Percentiles rank a stretch among this genome's conserved stretches.
Evolutionary conservation across 2,113 vertebrate genomes (phyloP).

Genomic region (Salvelinus alpinus): DNA sequence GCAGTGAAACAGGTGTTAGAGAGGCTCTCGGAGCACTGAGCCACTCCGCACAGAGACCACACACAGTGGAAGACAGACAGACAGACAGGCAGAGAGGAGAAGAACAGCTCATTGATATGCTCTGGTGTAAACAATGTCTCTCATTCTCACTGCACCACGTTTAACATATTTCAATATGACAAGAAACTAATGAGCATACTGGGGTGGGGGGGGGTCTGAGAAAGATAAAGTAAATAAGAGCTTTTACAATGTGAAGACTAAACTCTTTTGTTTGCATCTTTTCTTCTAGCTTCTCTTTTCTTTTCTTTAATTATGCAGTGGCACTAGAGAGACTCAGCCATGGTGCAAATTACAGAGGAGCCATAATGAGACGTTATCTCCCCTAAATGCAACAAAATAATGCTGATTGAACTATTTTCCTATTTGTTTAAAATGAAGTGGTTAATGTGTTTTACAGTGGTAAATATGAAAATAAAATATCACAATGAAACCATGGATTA

Average conservation of each 20-base stretch:
- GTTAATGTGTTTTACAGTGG: too few relatives aligned
- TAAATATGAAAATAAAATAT: too few relatives aligned
- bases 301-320: too few relatives aligned
- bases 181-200: constrained; percentile 44
- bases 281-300: neutral
- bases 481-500: too few relatives aligned
- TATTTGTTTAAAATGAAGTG: too few relatives aligned
- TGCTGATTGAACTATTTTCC: too few relatives aligned
- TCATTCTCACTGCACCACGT: constrained; percentile 27
- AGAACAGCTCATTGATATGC: constrained; percentile 22
- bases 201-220: neutral
- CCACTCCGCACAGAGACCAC: neutral
- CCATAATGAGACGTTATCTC: too few relatives aligned
- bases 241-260: neutral
- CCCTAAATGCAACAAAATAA: too few relatives aligned
- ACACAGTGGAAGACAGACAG: neutral
- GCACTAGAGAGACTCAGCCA: too few relatives aligned
- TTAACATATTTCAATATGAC: constrained; percentile 39
- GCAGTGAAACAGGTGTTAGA: neutral
- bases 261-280: neutral
- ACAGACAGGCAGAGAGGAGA: neutral
- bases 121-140: constrained; percentile 19
- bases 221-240: neutral
- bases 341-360: too few relatives aligned
- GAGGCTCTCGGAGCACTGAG: neutral